Percentiles rank a stretch among this genome's conserved stretches.
Evolutionary conservation across 2,888 invertebrate species (phyloP).

Genomic region (Agrotis exclamationis): DNA sequence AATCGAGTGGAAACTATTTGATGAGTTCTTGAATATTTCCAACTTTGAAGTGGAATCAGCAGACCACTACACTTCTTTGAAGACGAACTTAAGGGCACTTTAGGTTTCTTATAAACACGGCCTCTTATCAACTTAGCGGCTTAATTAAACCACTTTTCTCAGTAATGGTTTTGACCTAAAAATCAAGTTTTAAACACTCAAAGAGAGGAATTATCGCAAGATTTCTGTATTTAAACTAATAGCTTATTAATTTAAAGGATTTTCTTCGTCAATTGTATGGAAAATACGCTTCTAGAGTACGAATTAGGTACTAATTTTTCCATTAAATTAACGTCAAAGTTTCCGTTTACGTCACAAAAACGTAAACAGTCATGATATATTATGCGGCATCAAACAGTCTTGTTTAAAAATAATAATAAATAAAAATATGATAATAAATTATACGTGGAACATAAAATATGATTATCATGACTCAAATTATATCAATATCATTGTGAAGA

Average conservation of each 20-base stretch:
- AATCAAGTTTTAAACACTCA: too few species aligned
- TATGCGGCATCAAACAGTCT: too few species aligned
- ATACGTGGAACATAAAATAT: neutral
- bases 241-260: too few species aligned
- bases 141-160: neutral
- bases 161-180: neutral
- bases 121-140: neutral
- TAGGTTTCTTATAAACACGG: neutral
- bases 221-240: too few species aligned
- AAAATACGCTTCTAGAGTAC: too few species aligned
- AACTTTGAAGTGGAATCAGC: constrained; percentile 13
- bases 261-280: too few species aligned
- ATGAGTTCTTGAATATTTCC: constrained; percentile 27
- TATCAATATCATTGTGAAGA: neutral
- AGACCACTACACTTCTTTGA: neutral
- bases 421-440: neutral
- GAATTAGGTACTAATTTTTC: too few species aligned
- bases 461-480: neutral
- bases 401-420: neutral
- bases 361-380: too few species aligned
- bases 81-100: neutral
- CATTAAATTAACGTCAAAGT: too few species aligned
- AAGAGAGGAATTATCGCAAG: too few species aligned
- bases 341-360: too few species aligned
- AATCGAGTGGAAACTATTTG: constrained; percentile 25